Percentiles rank a stretch among this genome's conserved stretches.
Evolutionary conservation across 2,797 vertebrate species (phyloP).

Genomic region (Pitangus sulphuratus): DNA sequence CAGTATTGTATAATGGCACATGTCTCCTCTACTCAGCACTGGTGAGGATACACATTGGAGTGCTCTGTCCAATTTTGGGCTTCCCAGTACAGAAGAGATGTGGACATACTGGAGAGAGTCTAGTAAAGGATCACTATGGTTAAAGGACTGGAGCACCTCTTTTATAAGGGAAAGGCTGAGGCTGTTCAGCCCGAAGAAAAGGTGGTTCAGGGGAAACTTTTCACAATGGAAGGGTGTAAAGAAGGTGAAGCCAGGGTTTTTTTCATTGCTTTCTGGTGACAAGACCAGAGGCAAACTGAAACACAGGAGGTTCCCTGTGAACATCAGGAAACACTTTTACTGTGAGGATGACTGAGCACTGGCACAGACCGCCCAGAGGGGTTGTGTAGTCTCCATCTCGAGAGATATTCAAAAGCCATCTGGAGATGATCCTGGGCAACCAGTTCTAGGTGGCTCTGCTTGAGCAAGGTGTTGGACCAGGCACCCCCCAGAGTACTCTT

Average conservation of each 20-base stretch:
- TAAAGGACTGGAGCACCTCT: neutral
- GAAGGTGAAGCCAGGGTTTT: neutral
- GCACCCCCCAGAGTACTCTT: neutral
- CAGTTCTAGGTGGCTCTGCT: neutral
- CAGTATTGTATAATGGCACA: accelerated
- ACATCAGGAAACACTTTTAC: neutral
- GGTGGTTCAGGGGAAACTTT: neutral
- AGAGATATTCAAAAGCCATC: neutral
- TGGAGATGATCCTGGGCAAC: neutral
- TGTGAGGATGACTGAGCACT: neutral
- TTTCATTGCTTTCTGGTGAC: neutral
- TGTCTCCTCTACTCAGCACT: neutral
- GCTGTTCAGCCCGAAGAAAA: neutral
- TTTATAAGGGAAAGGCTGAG: neutral
- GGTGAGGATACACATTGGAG: neutral
- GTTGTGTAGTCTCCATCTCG: neutral
- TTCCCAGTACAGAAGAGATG: neutral
- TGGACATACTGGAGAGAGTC: neutral
- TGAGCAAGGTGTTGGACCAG: neutral
- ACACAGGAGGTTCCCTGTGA: neutral
- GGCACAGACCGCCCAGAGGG: neutral
- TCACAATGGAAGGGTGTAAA: neutral
- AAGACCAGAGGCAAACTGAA: neutral
- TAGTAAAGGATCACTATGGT: neutral
- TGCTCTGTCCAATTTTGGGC: neutral